These are phyloP conservation scores for pig (Sus scrofa) DNA, from an alignment of 2,113 vertebrate species.

Conservation along the genomic window DNA sequence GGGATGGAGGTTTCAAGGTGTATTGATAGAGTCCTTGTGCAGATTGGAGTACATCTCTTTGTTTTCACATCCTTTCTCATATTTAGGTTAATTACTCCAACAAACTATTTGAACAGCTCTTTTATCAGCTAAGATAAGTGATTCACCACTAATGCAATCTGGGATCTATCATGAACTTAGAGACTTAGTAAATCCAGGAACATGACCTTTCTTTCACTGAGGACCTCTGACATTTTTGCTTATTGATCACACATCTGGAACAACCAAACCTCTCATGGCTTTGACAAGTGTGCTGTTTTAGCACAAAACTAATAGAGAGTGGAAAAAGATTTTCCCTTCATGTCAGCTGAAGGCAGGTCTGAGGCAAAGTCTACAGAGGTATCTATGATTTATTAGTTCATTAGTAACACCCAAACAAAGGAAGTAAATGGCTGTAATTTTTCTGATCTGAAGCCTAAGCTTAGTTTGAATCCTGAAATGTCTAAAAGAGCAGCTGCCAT, in stretches of 20 bases:
- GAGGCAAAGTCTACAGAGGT: constrained; percentile 36
- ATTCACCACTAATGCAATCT: background rate
- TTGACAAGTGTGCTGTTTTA: constrained; percentile 65
- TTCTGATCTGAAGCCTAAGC: constrained; percentile 18
- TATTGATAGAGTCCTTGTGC: background rate
- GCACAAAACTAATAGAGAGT: constrained; percentile 33
- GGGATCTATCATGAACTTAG: background rate
- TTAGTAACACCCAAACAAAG: constrained; percentile 64
- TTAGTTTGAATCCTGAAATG: constrained; percentile 47
- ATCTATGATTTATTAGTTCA: constrained; percentile 67
- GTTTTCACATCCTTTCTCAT: background rate
- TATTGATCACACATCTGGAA: constrained; percentile 35
- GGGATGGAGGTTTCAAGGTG: background rate
- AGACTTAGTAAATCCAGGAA: background rate
- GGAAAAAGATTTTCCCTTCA: constrained; percentile 15
- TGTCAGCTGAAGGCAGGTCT: constrained; percentile 37
- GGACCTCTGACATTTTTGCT: constrained; percentile 6
- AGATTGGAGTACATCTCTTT: background rate
- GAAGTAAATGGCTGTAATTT: constrained; percentile 53
- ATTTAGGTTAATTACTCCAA: background rate
- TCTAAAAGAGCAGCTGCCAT: background rate
- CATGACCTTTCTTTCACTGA: background rate
- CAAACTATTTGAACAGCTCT: background rate
- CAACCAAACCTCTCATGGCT: background rate
- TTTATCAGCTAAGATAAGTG: background rate